These are phyloP conservation scores for Benitochromis conjunctus DNA, from an alignment of 2,113 vertebrate species.

Conservation along the genomic window DNA sequence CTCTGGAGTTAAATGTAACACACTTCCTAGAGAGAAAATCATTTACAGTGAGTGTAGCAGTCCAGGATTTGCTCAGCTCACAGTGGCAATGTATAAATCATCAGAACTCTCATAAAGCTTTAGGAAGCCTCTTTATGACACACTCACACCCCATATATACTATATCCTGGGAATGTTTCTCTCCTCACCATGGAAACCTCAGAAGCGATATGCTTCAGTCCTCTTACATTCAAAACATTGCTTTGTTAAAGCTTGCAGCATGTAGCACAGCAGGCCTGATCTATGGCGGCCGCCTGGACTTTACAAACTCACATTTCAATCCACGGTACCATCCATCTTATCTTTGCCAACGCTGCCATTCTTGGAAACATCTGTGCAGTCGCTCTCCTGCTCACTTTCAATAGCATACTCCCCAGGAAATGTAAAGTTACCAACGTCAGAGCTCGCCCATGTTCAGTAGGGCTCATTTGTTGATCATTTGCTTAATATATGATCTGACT, in stretches of 20 bases:
- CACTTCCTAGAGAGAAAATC: constrained; percentile 34
- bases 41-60: constrained; percentile 35
- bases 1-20: not conserved
- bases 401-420: not conserved
- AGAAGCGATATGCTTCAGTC: constrained; percentile 32
- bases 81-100: constrained; percentile 34
- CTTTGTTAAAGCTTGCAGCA: constrained; percentile 4
- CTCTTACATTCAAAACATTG: constrained; percentile 12
- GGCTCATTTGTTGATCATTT: not conserved
- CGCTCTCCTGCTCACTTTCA: not conserved
- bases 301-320: constrained; percentile 40
- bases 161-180: constrained; percentile 47
- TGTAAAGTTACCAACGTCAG: not conserved
- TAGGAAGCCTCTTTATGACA: constrained; percentile 39
- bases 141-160: not conserved
- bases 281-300: constrained; percentile 23
- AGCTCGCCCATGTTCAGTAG: not conserved
- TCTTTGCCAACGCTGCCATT: constrained; percentile 11
- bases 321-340: not conserved
- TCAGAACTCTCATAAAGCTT: not conserved
- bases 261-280: constrained; percentile 1
- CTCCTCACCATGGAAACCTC: constrained; percentile 48
- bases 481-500: not conserved
- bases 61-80: constrained; percentile 22
- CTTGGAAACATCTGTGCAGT: not conserved